These are phyloP conservation scores for Drosophila lini DNA, from an alignment of 1,140 invertebrate genomes.

Conservation along the genomic window DNA sequence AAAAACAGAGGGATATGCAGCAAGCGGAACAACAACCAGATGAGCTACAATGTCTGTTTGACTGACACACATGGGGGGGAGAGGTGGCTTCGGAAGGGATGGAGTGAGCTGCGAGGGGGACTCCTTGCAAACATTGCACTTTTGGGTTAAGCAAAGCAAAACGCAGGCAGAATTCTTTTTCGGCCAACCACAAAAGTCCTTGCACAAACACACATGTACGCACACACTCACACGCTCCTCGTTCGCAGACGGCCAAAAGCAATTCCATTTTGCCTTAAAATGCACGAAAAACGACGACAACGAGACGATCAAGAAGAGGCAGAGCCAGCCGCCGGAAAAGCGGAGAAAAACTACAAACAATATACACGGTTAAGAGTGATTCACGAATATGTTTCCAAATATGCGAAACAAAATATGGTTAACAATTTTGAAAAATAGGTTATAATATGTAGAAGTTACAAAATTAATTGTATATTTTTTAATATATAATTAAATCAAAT, in stretches of 20 bases:
- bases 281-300: conserved; percentile 32
- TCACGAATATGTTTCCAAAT: background rate
- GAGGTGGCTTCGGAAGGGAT: background rate
- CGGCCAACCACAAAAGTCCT: conserved; percentile 42
- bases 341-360: conserved; percentile 7
- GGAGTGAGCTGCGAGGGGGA: conserved; percentile 10
- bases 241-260: conserved; percentile 45
- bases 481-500: too few species aligned
- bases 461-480: too few species aligned
- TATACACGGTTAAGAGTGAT: background rate
- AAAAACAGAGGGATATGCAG: conserved; percentile 25
- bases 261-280: conserved; percentile 66
- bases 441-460: too few species aligned
- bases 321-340: conserved; percentile 33
- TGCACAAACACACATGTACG: conserved; percentile 19
- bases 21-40: conserved; percentile 27
- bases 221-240: background rate
- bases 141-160: conserved; percentile 57
- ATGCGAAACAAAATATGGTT: background rate
- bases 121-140: conserved; percentile 59
- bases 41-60: conserved; percentile 45
- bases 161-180: conserved; percentile 41
- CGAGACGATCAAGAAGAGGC: conserved; percentile 11
- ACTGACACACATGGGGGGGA: conserved; percentile 32
- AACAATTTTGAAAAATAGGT: too few species aligned